These are phyloP conservation scores for silkworm (Bombyx mori) DNA, from an alignment of 1,140 invertebrate species.

Conservation along the genomic window DNA sequence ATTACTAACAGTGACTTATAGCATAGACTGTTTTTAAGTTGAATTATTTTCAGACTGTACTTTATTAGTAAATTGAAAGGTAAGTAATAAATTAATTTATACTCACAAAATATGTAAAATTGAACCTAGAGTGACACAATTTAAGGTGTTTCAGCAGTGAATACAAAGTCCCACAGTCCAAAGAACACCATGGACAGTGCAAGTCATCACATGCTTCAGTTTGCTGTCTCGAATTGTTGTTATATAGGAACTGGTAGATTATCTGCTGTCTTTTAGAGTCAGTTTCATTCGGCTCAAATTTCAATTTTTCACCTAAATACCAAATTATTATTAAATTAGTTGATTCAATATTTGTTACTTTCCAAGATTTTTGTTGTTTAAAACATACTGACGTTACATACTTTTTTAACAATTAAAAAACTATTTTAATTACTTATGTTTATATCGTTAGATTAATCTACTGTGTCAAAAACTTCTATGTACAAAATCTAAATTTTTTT, in stretches of 20 bases:
- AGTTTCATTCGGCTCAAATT: slow-evolving; percentile 25
- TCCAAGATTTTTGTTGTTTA: too few relatives aligned
- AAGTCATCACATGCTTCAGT: slow-evolving; percentile 94
- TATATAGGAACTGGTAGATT: slow-evolving; percentile 96
- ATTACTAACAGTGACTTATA: too few relatives aligned
- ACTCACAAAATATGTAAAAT: slow-evolving; percentile 91
- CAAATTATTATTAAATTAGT: background rate
- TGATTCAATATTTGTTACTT: too few relatives aligned
- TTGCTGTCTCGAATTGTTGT: slow-evolving; percentile 94
- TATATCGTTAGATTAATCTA: too few relatives aligned
- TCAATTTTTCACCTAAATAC: slow-evolving; percentile 37
- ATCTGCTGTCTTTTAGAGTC: slow-evolving; percentile 77
- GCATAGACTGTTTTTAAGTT: too few relatives aligned
- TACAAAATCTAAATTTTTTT: background rate
- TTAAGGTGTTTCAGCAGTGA: slow-evolving; percentile 94
- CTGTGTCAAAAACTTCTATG: slow-evolving; percentile 2
- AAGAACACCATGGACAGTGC: slow-evolving; percentile 94
- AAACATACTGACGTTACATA: too few relatives aligned
- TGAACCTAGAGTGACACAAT: slow-evolving; percentile 93
- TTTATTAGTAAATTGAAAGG: too few relatives aligned
- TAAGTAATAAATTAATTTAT: slow-evolving; percentile 3
- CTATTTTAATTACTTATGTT: too few relatives aligned
- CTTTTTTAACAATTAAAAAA: too few relatives aligned
- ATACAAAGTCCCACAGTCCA: slow-evolving; percentile 91
- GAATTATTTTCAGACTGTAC: too few relatives aligned